Base-by-base conservation (phyloP, 37 sponge, comb jelly and placozoan genomes). In the Diacarnus erythraeanus region DNA sequence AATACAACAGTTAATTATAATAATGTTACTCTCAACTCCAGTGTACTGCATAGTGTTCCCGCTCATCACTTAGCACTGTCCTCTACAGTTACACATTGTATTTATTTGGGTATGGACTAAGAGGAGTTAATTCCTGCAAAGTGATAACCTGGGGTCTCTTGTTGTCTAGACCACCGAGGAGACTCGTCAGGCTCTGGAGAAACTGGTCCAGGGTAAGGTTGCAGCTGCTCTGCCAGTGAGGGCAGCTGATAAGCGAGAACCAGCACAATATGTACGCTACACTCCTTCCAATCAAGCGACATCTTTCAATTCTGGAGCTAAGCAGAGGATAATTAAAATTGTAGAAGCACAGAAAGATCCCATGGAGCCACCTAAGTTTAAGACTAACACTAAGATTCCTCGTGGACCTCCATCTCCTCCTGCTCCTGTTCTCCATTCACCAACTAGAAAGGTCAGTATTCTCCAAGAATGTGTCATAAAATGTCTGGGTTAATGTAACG, bases 331-430 rank as follows among this genome's bases (percentile, higher is more conserved):
- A 54, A 98, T 98, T 38, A 74, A 94, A 20, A 95, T 98, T 91
- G 96, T 98, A 20, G 98, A 98, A 80, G 87, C 90, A n/a, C 98
- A 98, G 90, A 90, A 80, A 39, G 98, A 98, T 58, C 98, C 98
- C 38, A 91, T 95, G 90, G 91, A 93, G 29, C 96, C 98, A 0
- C 98, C 98, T 2, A 83, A 87, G 64, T 98, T 98, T 66, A 90
- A 85, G 43, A 91, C 92, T 23, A 98, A 98, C 85, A 93, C 89
- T 57, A 98, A 98, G 76, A 93, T 95, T 42, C 98, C 98, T 29
- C 69, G 96, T 26, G 98, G 98, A 0, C 98, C 98, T 8, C 98
- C 98, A 57, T 97, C 98, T 18, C 98, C 98, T 41, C 98, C 98
- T 42, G 98, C 93, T 6, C 98, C 98, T 31, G 96, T 97, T 18